Evolutionary conservation across 2,888 invertebrate species (phyloP).

Genomic region (Clistopyga incitator): DNA sequence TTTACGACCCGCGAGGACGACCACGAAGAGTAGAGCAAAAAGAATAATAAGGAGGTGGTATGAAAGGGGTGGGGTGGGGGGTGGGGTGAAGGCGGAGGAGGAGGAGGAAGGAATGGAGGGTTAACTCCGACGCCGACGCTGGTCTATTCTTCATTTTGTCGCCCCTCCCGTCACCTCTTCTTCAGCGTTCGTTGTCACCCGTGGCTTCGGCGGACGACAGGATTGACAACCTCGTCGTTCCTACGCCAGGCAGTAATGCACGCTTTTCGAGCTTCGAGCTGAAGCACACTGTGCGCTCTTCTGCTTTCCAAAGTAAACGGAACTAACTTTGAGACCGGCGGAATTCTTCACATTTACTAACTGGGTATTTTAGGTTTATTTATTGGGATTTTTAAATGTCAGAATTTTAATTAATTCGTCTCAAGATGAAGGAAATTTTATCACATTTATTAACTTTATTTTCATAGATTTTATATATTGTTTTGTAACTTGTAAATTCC

Average conservation of each 20-base stretch:
- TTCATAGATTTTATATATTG: too few relatives aligned
- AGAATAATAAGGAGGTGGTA: slow-evolving; percentile 25
- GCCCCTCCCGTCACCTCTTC: slow-evolving; percentile 30
- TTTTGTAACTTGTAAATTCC: too few relatives aligned
- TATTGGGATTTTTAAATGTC: too few relatives aligned
- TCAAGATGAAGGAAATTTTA: too few relatives aligned
- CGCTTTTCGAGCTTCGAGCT: too few relatives aligned
- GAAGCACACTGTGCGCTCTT: neutral
- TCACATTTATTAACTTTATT: too few relatives aligned
- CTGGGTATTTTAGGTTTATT: too few relatives aligned
- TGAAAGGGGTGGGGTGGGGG: neutral
- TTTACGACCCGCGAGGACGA: slow-evolving; percentile 51
- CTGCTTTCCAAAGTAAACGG: neutral
- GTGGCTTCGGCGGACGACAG: neutral
- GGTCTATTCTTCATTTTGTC: slow-evolving; percentile 73
- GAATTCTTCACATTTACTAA: too few relatives aligned
- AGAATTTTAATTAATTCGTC: too few relatives aligned
- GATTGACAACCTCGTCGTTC: too few relatives aligned
- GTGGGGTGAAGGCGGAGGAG: neutral
- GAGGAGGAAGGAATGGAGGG: slow-evolving; percentile 17
- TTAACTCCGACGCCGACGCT: slow-evolving; percentile 62
- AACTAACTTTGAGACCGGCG: neutral
- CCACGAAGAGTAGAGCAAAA: slow-evolving; percentile 30
- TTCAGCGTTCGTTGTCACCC: neutral
- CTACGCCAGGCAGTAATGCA: too few relatives aligned